Base-by-base conservation (phyloP, 2,888 invertebrate genomes). In the Coremacera marginata region DNA sequence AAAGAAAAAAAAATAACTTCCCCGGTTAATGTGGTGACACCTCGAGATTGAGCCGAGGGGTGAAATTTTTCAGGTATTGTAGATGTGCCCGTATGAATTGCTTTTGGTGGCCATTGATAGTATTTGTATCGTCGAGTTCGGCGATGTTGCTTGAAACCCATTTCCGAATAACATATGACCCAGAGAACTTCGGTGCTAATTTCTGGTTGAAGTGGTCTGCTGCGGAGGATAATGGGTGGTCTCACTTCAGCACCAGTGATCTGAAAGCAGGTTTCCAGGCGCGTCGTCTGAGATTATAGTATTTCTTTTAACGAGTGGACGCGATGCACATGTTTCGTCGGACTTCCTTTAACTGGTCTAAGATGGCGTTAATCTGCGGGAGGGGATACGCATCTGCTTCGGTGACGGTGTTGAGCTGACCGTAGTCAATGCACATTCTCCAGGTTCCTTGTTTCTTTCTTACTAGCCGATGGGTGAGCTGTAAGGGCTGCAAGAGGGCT, bases 381-480 rank as follows among this genome's bases (percentile, higher is more conserved):
- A n/a, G n/a, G n/a, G n/a, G n/a, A n/a, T n/a, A n/a, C 5, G n/a
- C 22, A 25, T 25, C 34, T 52, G 22, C 5, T 27, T 16, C 34
- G 5, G 37, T 31, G 7, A 9, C 34, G 3, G 44, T 49, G 49
- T 68, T 68, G 16, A 68, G 19, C 16, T 44, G 68, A 3, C 68
- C 4, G 14, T 11, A 68, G 22, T 68, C 68, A 3, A 68, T 14
- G 22, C 68, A n/a, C n/a, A n/a, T n/a, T n/a, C n/a, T n/a, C n/a
- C n/a, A n/a, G n/a, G n/a, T n/a, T n/a, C n/a, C n/a, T 22, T 37
- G 4, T 25, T 68, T 68, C 25, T 68, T 68, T 25, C 19, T 68
- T 19, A 68, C 68, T 5, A 68, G 25, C 2, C 68, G 22, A 68
- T 49, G 9, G 68, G 68, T 9, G 68, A 16, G 25, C 68, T 68